Percentiles rank a stretch among this genome's conserved stretches.
These are phyloP conservation scores for Nomada goodeniana DNA, from an alignment of 2,888 invertebrate species.

Conservation along the genomic window DNA sequence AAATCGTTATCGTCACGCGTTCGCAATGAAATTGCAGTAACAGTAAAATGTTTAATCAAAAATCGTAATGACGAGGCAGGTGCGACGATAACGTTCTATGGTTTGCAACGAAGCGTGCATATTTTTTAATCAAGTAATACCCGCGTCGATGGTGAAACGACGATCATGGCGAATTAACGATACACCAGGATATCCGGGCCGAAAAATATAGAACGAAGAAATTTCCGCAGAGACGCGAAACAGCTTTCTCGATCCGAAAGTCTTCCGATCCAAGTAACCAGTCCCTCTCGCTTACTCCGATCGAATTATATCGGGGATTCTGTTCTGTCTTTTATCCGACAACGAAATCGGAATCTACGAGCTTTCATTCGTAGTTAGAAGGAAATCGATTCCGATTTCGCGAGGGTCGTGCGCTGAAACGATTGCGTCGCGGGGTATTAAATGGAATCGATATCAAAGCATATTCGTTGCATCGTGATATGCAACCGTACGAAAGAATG, in stretches of 20 bases:
- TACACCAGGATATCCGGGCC: too few species aligned
- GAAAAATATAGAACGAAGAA: not conserved
- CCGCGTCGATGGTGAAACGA: too few species aligned
- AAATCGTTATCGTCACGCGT: too few species aligned
- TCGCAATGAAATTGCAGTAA: too few species aligned
- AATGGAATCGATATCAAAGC: not conserved
- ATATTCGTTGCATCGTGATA: too few species aligned
- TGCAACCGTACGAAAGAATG: too few species aligned
- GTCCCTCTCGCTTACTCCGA: not conserved
- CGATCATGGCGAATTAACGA: too few species aligned
- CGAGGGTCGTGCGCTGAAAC: not conserved
- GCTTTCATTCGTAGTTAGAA: constrained; percentile 6
- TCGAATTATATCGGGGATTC: not conserved
- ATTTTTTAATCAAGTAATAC: too few species aligned
- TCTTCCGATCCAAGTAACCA: constrained; percentile 3
- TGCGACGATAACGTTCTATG: too few species aligned
- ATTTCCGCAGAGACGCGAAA: not conserved
- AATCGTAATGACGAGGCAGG: too few species aligned
- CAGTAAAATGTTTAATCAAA: too few species aligned
- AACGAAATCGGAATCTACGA: constrained; percentile 10
- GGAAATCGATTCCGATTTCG: constrained; percentile 15
- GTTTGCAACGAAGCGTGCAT: too few species aligned
- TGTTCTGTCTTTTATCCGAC: constrained; percentile 22
- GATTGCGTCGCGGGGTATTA: not conserved
- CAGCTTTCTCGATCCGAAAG: not conserved